Evolutionary conservation across 2,888 invertebrate genomes (phyloP), one percentile per base, ranked within the genome.

Genomic region (Drosophila parthenogenetica): DNA sequence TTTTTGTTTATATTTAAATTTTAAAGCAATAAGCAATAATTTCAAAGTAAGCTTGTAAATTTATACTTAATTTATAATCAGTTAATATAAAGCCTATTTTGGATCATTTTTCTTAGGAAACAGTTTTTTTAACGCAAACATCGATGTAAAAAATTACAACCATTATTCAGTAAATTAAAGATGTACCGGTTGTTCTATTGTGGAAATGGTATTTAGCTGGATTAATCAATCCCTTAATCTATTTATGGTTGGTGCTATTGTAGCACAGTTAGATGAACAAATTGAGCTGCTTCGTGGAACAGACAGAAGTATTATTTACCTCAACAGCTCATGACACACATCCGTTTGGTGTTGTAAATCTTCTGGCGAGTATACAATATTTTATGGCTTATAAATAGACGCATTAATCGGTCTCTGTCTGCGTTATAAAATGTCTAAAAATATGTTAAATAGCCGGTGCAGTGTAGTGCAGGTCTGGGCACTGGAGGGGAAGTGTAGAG

Each of bases 341-440:
- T 75, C 78, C 80, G 77, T 67, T 67, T 22, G 59, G 35, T n/a
- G 46, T 49, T 62, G 40, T 59, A 45, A 57, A 66, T 55, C 54
- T 46, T 55, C n/a, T 59, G 42, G 57, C 42, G 43, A 57, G 50
- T 51, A 39, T 35, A 14, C 50, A 54, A 55, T 51, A 55, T 61
- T 69, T 78, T 69, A 81, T 60, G 59, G 53, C 67, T 67, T 78
- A 54, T 73, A 77, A 77, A 77, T 74, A 75, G 68, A 29, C 81
- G 35, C 61, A 37, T 69, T 66, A 70, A 71, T 64, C 43, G 64
- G 59, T 70, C 70, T 58, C 43, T 39, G 51, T 57, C 51, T 58
- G 49, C 54, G 59, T 29, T 68, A 63, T 78, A 69, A 79, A 67
- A 75, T 46, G 65, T 79, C 77, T 79, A 74, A 78, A 81, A 81